phyloP scores from a whole-genome alignment of 2,113 vertebrate genomes.

The Coregonus clupeaformis region DNA sequence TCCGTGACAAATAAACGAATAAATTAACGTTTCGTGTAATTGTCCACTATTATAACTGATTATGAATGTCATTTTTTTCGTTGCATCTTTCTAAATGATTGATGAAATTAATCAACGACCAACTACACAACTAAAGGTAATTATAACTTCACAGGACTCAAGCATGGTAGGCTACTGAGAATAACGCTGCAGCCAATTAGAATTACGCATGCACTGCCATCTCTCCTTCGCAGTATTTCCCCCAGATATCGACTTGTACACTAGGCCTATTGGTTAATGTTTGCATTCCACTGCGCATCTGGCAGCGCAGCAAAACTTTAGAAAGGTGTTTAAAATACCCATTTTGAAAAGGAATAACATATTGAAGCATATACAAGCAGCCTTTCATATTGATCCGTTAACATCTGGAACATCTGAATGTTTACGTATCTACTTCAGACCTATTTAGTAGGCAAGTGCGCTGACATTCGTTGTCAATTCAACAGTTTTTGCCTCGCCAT shows the following conservation, averaged over 20 bases:
- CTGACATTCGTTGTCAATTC: not conserved
- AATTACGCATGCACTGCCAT: not conserved
- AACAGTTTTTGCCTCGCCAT: not conserved
- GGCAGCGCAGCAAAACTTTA: slow-evolving; percentile 4
- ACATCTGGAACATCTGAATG: not conserved
- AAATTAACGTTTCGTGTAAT: no score
- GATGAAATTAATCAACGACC: not conserved
- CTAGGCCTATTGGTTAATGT: not conserved
- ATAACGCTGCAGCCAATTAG: not conserved
- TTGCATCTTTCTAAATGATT: not conserved
- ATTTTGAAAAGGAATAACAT: not conserved
- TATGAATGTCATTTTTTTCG: not conserved
- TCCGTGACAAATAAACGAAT: no score
- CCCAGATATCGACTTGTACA: not conserved
- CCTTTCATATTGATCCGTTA: not conserved
- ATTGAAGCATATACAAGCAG: not conserved
- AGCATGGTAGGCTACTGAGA: not conserved
- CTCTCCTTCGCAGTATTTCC: not conserved
- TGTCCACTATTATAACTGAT: not conserved
- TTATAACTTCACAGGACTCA: not conserved
- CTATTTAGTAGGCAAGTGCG: not conserved
- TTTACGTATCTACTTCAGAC: not conserved
- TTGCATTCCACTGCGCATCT: slow-evolving; percentile 6
- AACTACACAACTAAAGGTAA: not conserved
- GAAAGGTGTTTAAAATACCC: not conserved